Base-by-base conservation (phyloP, 2,888 invertebrate species). In the Agonopterix heracliana region DNA sequence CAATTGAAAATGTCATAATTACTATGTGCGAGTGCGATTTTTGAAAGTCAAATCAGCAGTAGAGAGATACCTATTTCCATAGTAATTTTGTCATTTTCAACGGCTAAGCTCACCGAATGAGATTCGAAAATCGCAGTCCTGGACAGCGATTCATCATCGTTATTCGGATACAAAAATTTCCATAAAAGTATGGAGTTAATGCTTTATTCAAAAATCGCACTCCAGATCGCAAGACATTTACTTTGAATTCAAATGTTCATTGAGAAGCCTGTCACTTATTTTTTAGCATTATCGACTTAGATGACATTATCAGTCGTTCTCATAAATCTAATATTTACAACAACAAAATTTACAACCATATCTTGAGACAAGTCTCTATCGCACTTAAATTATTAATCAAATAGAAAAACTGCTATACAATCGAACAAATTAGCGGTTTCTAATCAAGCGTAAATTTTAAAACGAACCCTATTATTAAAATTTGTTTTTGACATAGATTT, bases 261-360 rank as follows among this genome's bases (percentile, higher is more conserved):
- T 47, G 26, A 26, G 26, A 26, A 26, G 26, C 26, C 26, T 26
- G 26, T 26, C 26, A 26, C 26, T 26, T 26, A 26, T 48, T 38
- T 47, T 42, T 45, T 40, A 42, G 40, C 42, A 50, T 41, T 55
- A 56, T 63, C 57, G 66, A 71, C 63, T 51, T 57, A 57, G 63
- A 64, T 71, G 70, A 66, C 66, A 63, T 62, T 61, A 67, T 78
- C 78, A 78, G 79, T 78, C 77, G 69, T 74, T 74, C 66, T 66
- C 65, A 60, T 69, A 63, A 63, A 45, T 45, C 49, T 71, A 69
- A 63, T 82, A 83, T 81, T 68, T 81, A 82, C 78, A 79, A 64
- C 62, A 78, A 78, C 71, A 73, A 76, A 75, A 66, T 69, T 68
- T 75, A 78, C 70, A 77, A 75, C 66, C 68, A 71, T 71, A 62